Evolutionary conservation across 1,140 invertebrate species (phyloP).

Genomic region (Caenorhabditis tropicalis): DNA sequence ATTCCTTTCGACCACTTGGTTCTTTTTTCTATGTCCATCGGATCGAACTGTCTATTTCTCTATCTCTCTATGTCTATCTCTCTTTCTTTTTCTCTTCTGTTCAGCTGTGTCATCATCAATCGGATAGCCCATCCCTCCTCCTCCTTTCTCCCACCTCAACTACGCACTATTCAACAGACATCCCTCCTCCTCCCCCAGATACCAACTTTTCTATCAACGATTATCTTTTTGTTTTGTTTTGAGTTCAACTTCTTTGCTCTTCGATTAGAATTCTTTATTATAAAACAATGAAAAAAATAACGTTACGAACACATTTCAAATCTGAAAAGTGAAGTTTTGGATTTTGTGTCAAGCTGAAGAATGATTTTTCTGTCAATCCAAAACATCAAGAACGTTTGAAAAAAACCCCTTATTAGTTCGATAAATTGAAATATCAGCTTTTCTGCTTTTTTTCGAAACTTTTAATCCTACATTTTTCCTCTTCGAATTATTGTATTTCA

Average conservation of each 20-base stretch:
- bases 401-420: too few species aligned
- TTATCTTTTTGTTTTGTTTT: too few species aligned
- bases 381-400: too few species aligned
- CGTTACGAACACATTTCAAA: too few species aligned
- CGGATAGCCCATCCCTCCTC: not conserved
- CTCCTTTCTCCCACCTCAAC: not conserved
- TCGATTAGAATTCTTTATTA: not conserved
- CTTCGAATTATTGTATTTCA: too few species aligned
- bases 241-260: too few species aligned
- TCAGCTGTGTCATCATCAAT: slow-evolving; percentile 15
- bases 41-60: not conserved
- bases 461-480: not conserved
- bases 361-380: too few species aligned
- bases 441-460: not conserved
- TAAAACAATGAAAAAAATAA: not conserved
- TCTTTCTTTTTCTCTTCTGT: not conserved
- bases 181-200: not conserved
- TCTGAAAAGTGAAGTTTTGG: too few species aligned
- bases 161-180: not conserved
- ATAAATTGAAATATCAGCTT: not conserved
- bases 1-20: too few species aligned
- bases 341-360: too few species aligned
- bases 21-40: not conserved
- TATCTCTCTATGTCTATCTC: not conserved
- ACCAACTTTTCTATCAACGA: not conserved